Base-by-base conservation (phyloP, 2,888 invertebrate species). In the Tetranychus piercei region DNA sequence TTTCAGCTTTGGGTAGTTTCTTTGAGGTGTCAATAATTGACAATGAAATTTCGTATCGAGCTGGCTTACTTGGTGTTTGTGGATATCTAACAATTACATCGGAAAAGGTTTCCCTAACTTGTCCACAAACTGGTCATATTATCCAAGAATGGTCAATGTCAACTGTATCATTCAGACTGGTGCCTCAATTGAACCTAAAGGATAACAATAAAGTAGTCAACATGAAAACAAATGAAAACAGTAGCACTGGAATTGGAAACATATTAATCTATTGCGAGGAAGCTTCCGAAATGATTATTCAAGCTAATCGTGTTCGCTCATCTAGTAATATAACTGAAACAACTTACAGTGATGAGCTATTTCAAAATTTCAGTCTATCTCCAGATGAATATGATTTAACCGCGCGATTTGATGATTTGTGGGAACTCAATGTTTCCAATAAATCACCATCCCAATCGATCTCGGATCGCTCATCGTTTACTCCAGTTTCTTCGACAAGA, bases 111-210 rank as follows among this genome's bases (percentile, higher is more conserved):
- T 77, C 77, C 15, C 67, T 79, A 18, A 73, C 76, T 1, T 77
- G 78, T 73, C 76, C 77, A 1, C 77, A 78, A 22, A 78, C 76
- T 44, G 78, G 78, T 0, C 77, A 78, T 64, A 77, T 78, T 9
- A 77, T 79, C 23, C 79, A 79, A 70, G 79, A 79, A 74, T 79
- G 79, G 79, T 55, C 34, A n/a, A n/a, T 73, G 55, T 44, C 34
- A 20, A 4, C 55, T 22, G 22, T 73, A 15, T 34, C n/a, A 9
- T 73, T 73, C 20, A 55, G 55, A 64, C 20, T 64, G 22, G 34
- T 73, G 1, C 64, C 65, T 15, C 73, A 73, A 55, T n/a, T 20
- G 8, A 20, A 73, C 34, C 34, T 20, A 9, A 18, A 64, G n/a
- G 73, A 73, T 18, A 22, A 55, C 6, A 44, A 65, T 65, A 73